Conservation (phyloP, 2,797 vertebrate species). For the Spinus pinus region DNA sequence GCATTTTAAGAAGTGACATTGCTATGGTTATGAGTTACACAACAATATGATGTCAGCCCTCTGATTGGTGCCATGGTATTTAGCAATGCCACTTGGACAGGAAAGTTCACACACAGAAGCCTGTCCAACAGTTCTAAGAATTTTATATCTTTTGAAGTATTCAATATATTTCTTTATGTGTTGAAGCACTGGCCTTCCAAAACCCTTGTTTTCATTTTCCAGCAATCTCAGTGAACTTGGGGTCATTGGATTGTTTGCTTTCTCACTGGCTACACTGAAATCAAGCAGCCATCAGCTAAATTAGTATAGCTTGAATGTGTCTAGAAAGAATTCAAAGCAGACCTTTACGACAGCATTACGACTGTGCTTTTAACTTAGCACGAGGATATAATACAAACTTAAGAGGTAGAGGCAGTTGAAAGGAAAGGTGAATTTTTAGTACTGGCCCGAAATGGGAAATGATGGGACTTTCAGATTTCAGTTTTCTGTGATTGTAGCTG, state of each 20-base stretch:
- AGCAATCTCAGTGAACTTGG: slow-evolving; percentile 67
- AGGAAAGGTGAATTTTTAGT: neutral
- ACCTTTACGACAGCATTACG: neutral
- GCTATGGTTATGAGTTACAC: slow-evolving; percentile 66
- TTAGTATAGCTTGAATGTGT: neutral
- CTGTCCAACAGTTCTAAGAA: slow-evolving; percentile 77
- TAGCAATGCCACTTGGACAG: slow-evolving; percentile 76
- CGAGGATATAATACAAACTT: neutral
- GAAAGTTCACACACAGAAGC: slow-evolving; percentile 61
- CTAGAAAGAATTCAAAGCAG: neutral
- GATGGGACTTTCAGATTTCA: neutral
- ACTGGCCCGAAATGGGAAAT: neutral
- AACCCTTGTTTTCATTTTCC: slow-evolving; percentile 62
- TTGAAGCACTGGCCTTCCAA: slow-evolving; percentile 53
- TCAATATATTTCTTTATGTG: slow-evolving; percentile 68
- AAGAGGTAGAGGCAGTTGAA: neutral
- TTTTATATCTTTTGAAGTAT: slow-evolving; percentile 74
- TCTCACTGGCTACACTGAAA: slow-evolving; percentile 30
- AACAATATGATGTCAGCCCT: slow-evolving; percentile 70
- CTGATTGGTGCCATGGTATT: slow-evolving; percentile 65
- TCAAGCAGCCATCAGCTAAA: neutral
- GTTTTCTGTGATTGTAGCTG: neutral
- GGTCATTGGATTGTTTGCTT: slow-evolving; percentile 59
- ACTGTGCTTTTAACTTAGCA: neutral
- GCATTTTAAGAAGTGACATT: slow-evolving; percentile 58